phyloP scores from a whole-genome alignment of 2,888 invertebrate genomes.

The Caenorhabditis panamensis region DNA sequence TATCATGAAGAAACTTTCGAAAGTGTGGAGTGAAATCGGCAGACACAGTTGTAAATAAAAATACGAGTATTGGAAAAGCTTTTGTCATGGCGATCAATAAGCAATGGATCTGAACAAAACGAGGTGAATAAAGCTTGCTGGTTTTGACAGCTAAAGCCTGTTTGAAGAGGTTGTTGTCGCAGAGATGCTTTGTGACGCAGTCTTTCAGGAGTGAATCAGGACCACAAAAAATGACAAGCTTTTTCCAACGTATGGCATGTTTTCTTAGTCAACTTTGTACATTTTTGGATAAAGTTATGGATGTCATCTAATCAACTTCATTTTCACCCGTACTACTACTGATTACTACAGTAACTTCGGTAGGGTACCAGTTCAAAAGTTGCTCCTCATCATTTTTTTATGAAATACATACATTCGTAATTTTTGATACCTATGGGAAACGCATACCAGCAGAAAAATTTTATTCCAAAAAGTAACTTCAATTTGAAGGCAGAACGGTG shows the following conservation, averaged over 20 bases:
- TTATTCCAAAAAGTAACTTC: background rate
- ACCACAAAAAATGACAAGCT: background rate
- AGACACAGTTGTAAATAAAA: background rate
- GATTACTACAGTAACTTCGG: too few species aligned
- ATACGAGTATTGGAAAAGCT: background rate
- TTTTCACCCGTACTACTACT: too few species aligned
- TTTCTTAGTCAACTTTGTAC: too few species aligned
- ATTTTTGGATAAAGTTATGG: too few species aligned
- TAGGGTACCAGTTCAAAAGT: too few species aligned
- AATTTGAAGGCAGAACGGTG: background rate
- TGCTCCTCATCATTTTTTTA: too few species aligned
- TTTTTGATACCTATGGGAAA: too few species aligned
- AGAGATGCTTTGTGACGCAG: background rate
- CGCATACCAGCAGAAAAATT: too few species aligned
- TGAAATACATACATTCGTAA: too few species aligned
- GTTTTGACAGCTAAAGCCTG: background rate
- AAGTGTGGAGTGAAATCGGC: slow-evolving; percentile 74
- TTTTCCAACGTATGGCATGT: too few species aligned
- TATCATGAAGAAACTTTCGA: slow-evolving; percentile 72
- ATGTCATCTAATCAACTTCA: too few species aligned
- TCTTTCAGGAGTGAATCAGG: too few species aligned
- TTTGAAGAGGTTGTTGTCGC: background rate
- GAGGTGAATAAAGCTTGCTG: background rate
- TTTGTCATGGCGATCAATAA: background rate
- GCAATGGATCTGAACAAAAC: background rate